Evolutionary conservation across 2,797 vertebrate genomes (phyloP), one percentile per base, ranked within the genome.

Genomic region (Muscicapa striata): DNA sequence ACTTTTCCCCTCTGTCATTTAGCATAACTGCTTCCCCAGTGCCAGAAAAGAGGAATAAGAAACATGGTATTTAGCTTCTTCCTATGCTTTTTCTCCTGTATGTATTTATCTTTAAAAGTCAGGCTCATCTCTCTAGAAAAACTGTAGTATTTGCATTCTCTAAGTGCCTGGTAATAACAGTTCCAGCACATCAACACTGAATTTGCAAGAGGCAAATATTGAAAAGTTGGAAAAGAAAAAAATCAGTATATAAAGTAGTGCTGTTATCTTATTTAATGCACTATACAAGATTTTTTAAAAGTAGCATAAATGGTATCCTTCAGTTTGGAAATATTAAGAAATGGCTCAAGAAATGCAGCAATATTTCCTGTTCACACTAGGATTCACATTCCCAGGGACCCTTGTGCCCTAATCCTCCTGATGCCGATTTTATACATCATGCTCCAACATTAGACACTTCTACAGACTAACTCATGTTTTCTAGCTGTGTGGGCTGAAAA

Each of bases 261-360:
- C 62, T 52, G 3, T 59, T 80, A 81, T 67, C 34, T 95, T 96
- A 94, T 89, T 94, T 95, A 93, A 97, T 77, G 67, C 61, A 93
- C 14, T 3, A 92, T 57, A 54, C 22, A 34, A 93, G 80, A 84
- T 64, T 63, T 66, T 52, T 4, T 0, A 10, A 36, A 82, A 92
- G 91, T 62, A 61, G 75, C 38, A 74, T 66, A 24, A 84, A 48
- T 45, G 10, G 30, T 13, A 6, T 80, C 36, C 14, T 70, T 77
- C 67, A 74, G 13, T 84, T 92, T 92, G 78, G 62, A 93, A 95
- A 91, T 32, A 75, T 38, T 19, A 49, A 59, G 36, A 59, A 80
- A 68, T 1, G 1, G 16, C 49, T 97, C 61, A 95, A 91, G 89
- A 90, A 92, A 54, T 64, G 13, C n/a, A 92, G 86, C 84, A 91